Base-by-base conservation (phyloP, 2,797 vertebrate genomes). In the Arnoldichthys spilopterus region DNA sequence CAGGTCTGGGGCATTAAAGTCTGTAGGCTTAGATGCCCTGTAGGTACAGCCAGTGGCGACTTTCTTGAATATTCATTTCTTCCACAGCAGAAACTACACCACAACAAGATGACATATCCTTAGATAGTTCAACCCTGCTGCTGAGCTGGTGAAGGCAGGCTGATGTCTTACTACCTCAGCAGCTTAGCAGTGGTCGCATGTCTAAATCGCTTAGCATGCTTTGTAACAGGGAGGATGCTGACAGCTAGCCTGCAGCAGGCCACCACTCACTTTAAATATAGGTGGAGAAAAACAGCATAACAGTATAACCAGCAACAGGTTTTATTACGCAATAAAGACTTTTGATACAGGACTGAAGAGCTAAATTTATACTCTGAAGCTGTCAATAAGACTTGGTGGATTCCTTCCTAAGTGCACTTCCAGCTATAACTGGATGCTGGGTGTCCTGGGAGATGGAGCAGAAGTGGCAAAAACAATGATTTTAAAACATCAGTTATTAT, bases 141-240 rank as follows among this genome's bases (percentile, higher is more conserved):
- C 22, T 59, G 51, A 79, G 67, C 61, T 69, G 9, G 67, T 63
- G 67, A 56, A 40, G 47, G 58, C 26, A 26, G 53, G 18, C 69
- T 73, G 74, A 77, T 66, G 80, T 82, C 80, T 79, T 73, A 28
- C 49, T 71, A 72, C 15, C 40, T 59, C 74, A 70, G 73, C 69
- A 73, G 63, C 43, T 62, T 59, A 54, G 78, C 68, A 74, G 26
- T 18, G 22, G 28, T 45, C 63, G 24, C 28, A 67, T 74, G 67
- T 75, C 80, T 45, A 68, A 74, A 75, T 20, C 7, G 11, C 63
- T 77, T 40, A 68, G 53, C 28, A 45, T 74, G 28, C 40, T 56
- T 24, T 22, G 22, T 1, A 68, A 68, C 67, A 32, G 62, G 34
- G 12, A 74, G 54, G 16, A 75, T 37, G 47, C 4, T 67, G 53